Evolutionary conservation across 2,113 vertebrate genomes (phyloP), one percentile per base, ranked within the genome.

Genomic region (Silurus meridionalis): DNA sequence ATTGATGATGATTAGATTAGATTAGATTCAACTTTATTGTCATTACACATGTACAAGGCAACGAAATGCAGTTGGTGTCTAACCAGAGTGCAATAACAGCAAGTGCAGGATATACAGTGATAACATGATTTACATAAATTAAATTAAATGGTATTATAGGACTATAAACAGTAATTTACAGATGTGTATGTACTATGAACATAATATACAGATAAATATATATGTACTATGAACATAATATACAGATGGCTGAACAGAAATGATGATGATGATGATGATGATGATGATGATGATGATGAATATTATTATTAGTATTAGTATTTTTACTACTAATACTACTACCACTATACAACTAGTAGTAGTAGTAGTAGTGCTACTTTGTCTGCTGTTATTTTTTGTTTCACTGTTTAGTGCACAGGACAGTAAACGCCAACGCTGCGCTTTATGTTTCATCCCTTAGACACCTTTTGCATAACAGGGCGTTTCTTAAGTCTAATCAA

Each of bases 401-500:
- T 79, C 66, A n/a, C n/a, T 80, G 25, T 61, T 53, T 53, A 72
- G 80, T 88, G 89, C 88, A 86, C 77, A 85, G 87, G 91, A 91
- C 88, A 89, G 88, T 82, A 86, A 79, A 82, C 82, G 90, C 90
- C 88, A 90, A 46, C 71, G 89, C 79, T 67, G 67, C 58, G 89
- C 84, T 87, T 90, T 89, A 91, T 88, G 90, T 97, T 98, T 97
- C 97, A 95, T 96, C 95, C 95, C 95, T 91, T 93, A 95, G 96
- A 97, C 96, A 96, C 93, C 95, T 92, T 95, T 95, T 95, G 93
- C 94, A 93, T 94, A 72, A 91, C 95, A 96, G 96, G 97, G 96
- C 94, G 95, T 97, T 97, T 95, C 97, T 95, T 94, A 91, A 94
- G 93, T 92, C 25, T 96, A 95, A 97, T 97, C 96, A 97, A 97